Evolutionary conservation across 1,140 invertebrate genomes (phyloP).

Genomic region (Drosophila nigrodunni): DNA sequence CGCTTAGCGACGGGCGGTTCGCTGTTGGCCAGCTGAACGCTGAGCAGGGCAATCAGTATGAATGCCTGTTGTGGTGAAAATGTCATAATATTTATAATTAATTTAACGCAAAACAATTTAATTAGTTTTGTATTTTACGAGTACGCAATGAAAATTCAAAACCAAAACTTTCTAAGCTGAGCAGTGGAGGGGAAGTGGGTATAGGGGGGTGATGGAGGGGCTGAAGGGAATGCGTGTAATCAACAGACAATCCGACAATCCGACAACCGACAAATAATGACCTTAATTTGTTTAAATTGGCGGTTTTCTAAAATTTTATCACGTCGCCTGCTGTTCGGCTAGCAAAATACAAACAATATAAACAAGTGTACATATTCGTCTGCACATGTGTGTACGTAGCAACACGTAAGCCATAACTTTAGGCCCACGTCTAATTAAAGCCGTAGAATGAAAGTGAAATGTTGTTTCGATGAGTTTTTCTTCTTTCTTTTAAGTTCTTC

Average conservation of each 20-base stretch:
- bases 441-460: slow-evolving; percentile 74
- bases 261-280: slow-evolving; percentile 59
- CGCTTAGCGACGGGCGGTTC: slow-evolving; percentile 60
- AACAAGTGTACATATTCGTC: slow-evolving; percentile 17
- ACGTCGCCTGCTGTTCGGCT: slow-evolving; percentile 55
- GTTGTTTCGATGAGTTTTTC: neutral
- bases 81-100: slow-evolving; percentile 38
- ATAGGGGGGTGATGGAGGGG: neutral
- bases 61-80: slow-evolving; percentile 44
- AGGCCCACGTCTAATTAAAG: slow-evolving; percentile 48
- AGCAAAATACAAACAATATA: slow-evolving; percentile 1
- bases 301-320: slow-evolving; percentile 81
- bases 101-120: slow-evolving; percentile 35
- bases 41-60: slow-evolving; percentile 43
- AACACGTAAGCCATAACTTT: slow-evolving; percentile 36
- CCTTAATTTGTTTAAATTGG: slow-evolving; percentile 74
- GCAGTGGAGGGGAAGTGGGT: neutral
- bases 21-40: slow-evolving; percentile 47
- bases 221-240: slow-evolving; percentile 36
- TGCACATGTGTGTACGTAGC: slow-evolving; percentile 4
- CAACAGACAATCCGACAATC: slow-evolving; percentile 33
- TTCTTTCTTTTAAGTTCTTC: slow-evolving; percentile 3
- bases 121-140: slow-evolving; percentile 47
- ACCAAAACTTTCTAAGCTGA: slow-evolving; percentile 70
- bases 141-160: slow-evolving; percentile 28